These are phyloP conservation scores for Rallus crepitans DNA, from an alignment of 2,797 vertebrate genomes.

Conservation along the genomic window DNA sequence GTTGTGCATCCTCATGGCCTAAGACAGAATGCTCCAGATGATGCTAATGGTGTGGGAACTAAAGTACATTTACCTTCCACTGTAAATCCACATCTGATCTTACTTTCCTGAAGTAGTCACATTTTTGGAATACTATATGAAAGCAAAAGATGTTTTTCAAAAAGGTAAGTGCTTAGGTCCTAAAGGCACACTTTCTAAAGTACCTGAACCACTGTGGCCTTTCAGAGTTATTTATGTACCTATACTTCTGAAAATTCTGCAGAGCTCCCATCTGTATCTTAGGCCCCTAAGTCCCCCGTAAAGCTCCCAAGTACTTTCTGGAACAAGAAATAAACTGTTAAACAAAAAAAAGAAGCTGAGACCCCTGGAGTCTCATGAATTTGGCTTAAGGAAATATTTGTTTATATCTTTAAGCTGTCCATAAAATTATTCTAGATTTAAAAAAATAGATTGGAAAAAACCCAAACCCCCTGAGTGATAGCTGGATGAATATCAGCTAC, in stretches of 20 bases:
- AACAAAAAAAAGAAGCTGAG: not conserved
- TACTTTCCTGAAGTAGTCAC: not conserved
- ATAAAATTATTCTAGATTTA: not conserved
- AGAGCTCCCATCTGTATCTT: not conserved
- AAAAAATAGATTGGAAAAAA: not conserved
- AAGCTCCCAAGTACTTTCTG: not conserved
- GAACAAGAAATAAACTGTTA: not conserved
- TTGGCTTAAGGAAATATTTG: not conserved
- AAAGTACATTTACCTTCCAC: not conserved
- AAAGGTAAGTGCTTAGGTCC: not conserved
- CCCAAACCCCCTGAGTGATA: not conserved
- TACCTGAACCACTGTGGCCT: not conserved
- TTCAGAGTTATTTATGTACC: not conserved
- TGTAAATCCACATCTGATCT: not conserved
- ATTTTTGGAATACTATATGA: not conserved
- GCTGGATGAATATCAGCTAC: not conserved
- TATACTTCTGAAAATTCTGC: not conserved
- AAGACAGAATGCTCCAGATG: not conserved
- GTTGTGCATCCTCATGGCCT: not conserved
- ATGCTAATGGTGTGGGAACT: not conserved
- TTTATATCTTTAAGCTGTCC: not conserved
- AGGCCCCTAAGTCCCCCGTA: not conserved
- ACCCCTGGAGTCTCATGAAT: not conserved
- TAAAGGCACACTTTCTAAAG: not conserved
- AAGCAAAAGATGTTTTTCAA: not conserved